Percentiles rank a stretch among this genome's conserved stretches.
Evolutionary conservation across 2,888 invertebrate genomes (phyloP).

Genomic region (Netelia melanura): DNA sequence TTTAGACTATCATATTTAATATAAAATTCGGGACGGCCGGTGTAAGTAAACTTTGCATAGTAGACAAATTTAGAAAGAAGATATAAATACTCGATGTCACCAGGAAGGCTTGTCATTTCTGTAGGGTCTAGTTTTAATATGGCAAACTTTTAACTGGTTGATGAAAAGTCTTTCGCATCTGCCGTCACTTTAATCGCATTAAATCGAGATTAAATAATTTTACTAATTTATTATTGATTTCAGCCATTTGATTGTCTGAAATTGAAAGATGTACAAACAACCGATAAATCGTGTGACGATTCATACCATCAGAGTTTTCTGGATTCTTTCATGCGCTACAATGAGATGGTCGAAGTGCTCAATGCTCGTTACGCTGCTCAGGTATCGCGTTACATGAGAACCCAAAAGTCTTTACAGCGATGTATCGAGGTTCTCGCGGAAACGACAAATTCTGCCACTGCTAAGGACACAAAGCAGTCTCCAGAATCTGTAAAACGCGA

Average conservation of each 20-base stretch:
- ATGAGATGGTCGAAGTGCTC: conserved; percentile 72
- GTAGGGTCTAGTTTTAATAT: not conserved
- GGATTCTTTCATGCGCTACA: conserved; percentile 74
- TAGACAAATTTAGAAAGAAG: not conserved
- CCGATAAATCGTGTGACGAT: conserved; percentile 29
- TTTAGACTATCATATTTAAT: not conserved
- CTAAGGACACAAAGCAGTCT: conserved; percentile 14
- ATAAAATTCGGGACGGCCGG: not conserved
- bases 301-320: conserved; percentile 65
- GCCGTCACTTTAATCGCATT: too few species aligned
- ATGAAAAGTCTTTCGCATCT: too few species aligned
- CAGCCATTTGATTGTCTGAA: conserved; percentile 48
- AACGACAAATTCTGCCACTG: not conserved
- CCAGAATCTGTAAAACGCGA: conserved; percentile 43
- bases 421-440: conserved; percentile 72
- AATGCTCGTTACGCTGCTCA: conserved; percentile 73
- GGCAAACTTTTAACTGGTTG: not conserved
- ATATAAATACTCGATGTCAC: not conserved
- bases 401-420: conserved; percentile 75
- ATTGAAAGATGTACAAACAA: conserved; percentile 11
- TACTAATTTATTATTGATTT: conserved; percentile 41
- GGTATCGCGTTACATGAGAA: conserved; percentile 70
- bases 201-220: not conserved
- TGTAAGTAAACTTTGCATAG: not conserved
- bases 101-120: not conserved